phyloP scores from a whole-genome alignment of 2,888 invertebrate species.

The Pseudanteris insignis region DNA sequence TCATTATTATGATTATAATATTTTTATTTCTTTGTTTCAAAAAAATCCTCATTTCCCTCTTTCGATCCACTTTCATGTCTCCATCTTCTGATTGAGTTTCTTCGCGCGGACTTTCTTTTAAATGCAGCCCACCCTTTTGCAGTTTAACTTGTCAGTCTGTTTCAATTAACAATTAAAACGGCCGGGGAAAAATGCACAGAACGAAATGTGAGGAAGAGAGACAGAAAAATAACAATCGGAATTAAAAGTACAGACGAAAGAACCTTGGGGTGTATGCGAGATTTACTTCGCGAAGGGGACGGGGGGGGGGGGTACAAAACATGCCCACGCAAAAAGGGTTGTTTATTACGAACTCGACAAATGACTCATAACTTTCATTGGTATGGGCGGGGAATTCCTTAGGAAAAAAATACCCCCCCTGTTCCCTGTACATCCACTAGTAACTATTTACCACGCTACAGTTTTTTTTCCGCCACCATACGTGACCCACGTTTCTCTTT shows the following conservation, averaged over 20 bases:
- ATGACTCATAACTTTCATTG: constrained; percentile 32
- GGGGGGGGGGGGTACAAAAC: too few relatives aligned
- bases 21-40: constrained; percentile 6
- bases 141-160: too few relatives aligned
- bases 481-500: constrained; percentile 27
- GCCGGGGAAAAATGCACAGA: too few relatives aligned
- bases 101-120: background rate
- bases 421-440: constrained; percentile 38
- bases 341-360: too few relatives aligned
- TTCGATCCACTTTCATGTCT: too few relatives aligned
- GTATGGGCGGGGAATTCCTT: constrained; percentile 33
- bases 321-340: too few relatives aligned
- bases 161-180: too few relatives aligned
- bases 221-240: too few relatives aligned
- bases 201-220: too few relatives aligned
- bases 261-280: too few relatives aligned
- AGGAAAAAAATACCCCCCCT: constrained; percentile 36
- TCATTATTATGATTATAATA: constrained; percentile 27
- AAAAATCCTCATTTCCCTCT: constrained; percentile 5
- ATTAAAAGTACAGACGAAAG: constrained; percentile 7
- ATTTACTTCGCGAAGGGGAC: too few relatives aligned
- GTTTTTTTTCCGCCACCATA: constrained; percentile 31
- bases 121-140: background rate
- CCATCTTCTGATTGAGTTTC: background rate
- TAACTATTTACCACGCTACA: constrained; percentile 43